phyloP scores from a whole-genome alignment of 2,113 vertebrate genomes.

The Lichenostomus cassidix region DNA sequence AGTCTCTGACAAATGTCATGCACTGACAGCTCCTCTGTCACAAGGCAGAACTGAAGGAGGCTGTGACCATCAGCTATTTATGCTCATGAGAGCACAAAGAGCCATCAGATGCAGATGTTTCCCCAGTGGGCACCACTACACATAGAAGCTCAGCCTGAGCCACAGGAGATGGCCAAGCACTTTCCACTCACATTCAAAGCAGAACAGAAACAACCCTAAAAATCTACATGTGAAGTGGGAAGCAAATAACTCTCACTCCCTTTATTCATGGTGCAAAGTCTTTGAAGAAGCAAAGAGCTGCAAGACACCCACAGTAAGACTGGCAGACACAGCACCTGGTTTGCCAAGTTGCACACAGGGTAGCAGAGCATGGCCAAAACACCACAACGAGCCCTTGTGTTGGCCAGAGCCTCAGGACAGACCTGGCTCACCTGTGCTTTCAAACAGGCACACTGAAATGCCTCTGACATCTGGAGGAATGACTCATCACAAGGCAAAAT shows the following conservation, averaged over 20 bases:
- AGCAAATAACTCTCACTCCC: not conserved
- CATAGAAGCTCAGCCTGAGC: not conserved
- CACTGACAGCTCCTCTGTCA: not conserved
- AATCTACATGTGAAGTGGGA: not conserved
- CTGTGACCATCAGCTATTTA: not conserved
- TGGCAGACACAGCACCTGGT: rapidly evolving
- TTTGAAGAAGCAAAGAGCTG: not conserved
- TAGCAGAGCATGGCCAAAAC: not conserved
- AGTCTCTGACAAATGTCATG: not conserved
- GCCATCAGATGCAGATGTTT: not conserved
- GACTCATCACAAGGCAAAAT: not conserved
- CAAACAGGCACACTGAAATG: not conserved
- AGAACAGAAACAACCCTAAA: not conserved
- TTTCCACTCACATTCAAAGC: not conserved
- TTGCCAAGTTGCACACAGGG: not conserved
- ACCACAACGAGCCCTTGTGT: not conserved
- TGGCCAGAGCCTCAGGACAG: not conserved
- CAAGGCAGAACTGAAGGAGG: not conserved
- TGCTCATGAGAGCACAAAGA: not conserved
- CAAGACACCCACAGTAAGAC: not conserved
- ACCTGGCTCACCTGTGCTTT: not conserved
- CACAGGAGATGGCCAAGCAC: rapidly evolving
- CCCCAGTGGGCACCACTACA: not conserved
- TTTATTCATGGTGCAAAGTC: not conserved
- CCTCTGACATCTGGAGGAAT: not conserved